These are phyloP conservation scores for Melinaea marsaeus DNA, from an alignment of 2,888 invertebrate species.

Conservation along the genomic window DNA sequence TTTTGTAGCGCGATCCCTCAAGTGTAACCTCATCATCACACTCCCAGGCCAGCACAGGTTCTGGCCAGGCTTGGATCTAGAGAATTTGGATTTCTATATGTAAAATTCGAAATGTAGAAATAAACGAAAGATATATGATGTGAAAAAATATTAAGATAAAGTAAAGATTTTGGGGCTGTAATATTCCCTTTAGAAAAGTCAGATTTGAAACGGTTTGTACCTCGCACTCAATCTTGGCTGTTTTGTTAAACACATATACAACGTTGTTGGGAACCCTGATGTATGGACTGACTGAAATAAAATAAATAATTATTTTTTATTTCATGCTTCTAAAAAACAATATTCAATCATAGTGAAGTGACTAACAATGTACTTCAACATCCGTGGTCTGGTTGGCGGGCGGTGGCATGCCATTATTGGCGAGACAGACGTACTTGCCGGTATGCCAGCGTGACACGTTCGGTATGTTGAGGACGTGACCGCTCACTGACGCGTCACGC, in stretches of 20 bases:
- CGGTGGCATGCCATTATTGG: conserved; percentile 92
- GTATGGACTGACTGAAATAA: conserved; percentile 86
- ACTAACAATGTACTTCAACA: conserved; percentile 95
- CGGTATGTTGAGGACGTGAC: conserved; percentile 87
- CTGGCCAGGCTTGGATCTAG: conserved; percentile 91
- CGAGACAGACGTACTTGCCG: conserved; percentile 86
- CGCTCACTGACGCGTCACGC: conserved; percentile 84
- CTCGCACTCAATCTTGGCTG: conserved; percentile 87
- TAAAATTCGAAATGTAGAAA: not conserved
- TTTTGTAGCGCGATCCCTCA: conserved; percentile 72
- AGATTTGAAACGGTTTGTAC: conserved; percentile 49
- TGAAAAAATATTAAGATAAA: too few relatives aligned
- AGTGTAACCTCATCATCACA: conserved; percentile 86
- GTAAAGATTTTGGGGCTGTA: too few relatives aligned
- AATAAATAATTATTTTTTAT: too few relatives aligned
- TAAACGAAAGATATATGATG: not conserved
- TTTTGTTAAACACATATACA: conserved; percentile 84
- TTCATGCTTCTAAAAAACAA: too few relatives aligned
- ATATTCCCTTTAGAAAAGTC: not conserved
- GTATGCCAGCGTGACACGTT: conserved; percentile 82
- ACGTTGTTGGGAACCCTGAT: conserved; percentile 87
- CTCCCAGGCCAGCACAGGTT: conserved; percentile 92
- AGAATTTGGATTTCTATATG: conserved; percentile 2
- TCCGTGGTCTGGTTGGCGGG: conserved; percentile 87
- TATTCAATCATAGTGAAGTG: not conserved